phyloP scores from a whole-genome alignment of 2,888 invertebrate species.

The Melanchra persicariae region DNA sequence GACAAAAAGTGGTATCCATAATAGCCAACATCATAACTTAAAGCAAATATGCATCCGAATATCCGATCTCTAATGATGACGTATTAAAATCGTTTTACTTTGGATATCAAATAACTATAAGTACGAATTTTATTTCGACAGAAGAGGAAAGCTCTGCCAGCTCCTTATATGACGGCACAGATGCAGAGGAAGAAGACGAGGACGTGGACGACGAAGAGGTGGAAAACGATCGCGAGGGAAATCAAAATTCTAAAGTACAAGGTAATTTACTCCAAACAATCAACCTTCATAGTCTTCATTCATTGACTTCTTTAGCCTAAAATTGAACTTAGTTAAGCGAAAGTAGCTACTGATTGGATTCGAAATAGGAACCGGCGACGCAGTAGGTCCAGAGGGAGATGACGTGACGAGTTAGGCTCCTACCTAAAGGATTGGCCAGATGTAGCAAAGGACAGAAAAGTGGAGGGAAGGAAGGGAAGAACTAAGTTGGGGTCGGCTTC shows the following conservation, averaged over 20 bases:
- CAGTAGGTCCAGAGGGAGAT: too few species aligned
- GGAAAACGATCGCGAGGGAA: constrained; percentile 87
- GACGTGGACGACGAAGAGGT: constrained; percentile 84
- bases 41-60: too few species aligned
- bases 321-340: too few species aligned
- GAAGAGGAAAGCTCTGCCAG: constrained; percentile 88
- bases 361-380: too few species aligned
- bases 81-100: not conserved
- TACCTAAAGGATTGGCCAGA: too few species aligned
- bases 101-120: not conserved
- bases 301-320: not conserved
- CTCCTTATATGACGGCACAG: constrained; percentile 85
- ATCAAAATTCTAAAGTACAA: constrained; percentile 80
- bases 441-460: too few species aligned
- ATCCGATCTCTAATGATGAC: not conserved
- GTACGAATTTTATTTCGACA: constrained; percentile 63
- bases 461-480: too few species aligned
- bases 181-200: constrained; percentile 87
- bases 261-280: constrained; percentile 67
- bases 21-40: too few species aligned
- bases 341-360: too few species aligned
- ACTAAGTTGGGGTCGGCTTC: too few species aligned
- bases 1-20: too few species aligned
- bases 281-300: not conserved
- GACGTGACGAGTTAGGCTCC: too few species aligned